phyloP scores from a whole-genome alignment of 1,140 invertebrate genomes.

The Drosophila lowei region DNA sequence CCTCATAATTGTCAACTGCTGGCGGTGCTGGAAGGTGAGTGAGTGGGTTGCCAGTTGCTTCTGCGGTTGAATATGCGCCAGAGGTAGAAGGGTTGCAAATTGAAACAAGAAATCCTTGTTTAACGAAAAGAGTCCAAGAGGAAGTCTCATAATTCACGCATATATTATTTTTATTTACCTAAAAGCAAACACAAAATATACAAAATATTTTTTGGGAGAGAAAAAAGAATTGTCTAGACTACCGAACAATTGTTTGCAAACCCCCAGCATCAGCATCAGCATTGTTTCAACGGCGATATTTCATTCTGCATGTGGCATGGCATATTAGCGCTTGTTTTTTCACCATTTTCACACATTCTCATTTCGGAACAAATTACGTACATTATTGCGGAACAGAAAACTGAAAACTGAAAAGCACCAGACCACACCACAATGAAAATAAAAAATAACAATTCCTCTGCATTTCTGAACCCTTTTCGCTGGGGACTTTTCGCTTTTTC shows the following conservation, averaged over 20 bases:
- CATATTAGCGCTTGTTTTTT: conserved; percentile 61
- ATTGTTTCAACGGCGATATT: conserved; percentile 51
- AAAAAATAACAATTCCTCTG: conserved; percentile 29
- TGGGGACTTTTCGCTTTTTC: background rate
- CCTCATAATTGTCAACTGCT: conserved; percentile 51
- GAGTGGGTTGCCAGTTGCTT: conserved; percentile 7
- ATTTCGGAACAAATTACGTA: conserved; percentile 57
- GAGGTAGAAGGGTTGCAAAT: conserved; percentile 8
- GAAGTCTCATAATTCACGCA: too few relatives aligned
- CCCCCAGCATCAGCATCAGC: background rate
- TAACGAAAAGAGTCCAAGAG: too few relatives aligned
- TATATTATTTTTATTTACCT: conserved; percentile 8
- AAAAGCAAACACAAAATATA: conserved; percentile 3
- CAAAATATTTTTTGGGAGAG: background rate
- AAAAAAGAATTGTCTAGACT: conserved; percentile 46
- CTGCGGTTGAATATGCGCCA: too few relatives aligned
- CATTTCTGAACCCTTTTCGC: conserved; percentile 64
- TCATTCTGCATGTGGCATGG: conserved; percentile 56
- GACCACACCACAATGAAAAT: background rate
- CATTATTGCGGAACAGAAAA: conserved; percentile 53
- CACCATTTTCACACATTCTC: conserved; percentile 62
- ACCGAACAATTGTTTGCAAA: conserved; percentile 34
- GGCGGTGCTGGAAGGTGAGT: conserved; percentile 7
- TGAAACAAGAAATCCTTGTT: conserved; percentile 14
- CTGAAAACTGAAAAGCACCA: conserved; percentile 7